Evolutionary conservation across 2,888 invertebrate species (phyloP), one percentile per base, ranked within the genome.

Genomic region (Melolontha melolontha): DNA sequence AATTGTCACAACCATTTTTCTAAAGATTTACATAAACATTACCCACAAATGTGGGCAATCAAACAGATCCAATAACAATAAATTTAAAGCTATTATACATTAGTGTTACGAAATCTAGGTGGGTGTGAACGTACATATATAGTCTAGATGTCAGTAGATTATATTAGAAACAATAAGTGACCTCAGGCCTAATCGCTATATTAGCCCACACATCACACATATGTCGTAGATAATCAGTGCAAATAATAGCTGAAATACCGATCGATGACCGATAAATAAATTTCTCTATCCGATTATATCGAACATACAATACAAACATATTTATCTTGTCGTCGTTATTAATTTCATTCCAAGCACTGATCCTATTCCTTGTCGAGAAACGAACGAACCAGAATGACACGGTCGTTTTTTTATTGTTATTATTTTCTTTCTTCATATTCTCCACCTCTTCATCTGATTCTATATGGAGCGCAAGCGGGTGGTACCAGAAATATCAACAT

Each of bases 401-500:
- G 62, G 67, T 67, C 65, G 50, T 69, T 68, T 63, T 59, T 69
- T 49, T 59, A 52, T 41, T 52, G 51, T 66, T 65, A 44, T 52
- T 68, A 62, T 62, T 62, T 47, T 62, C 47, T 17, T 47, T 62
- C 59, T 62, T 34, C 47, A 27, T 57, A 62, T 62, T 44, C 59
- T 62, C 59, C 59, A 62, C 59, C 59, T 62, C 59, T 47, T 62
- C 59, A 62, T 62, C 47, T 62, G 59, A 44, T 62, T 62, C 47
- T 47, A 62, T 62, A 62, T 62, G 59, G 49, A 54, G 47, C 51
- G 70, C 67, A 67, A 70, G 73, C 70, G 70, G 71, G 72, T 70
- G 73, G 73, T 71, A 72, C 70, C 59, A 71, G 69, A 70, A 71
- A 69, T 70, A 73, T 72, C 73, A 72, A 69, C 71, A 73, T 71